Conservation (phyloP, 2,888 invertebrate species). For the Oligia latruncula region DNA sequence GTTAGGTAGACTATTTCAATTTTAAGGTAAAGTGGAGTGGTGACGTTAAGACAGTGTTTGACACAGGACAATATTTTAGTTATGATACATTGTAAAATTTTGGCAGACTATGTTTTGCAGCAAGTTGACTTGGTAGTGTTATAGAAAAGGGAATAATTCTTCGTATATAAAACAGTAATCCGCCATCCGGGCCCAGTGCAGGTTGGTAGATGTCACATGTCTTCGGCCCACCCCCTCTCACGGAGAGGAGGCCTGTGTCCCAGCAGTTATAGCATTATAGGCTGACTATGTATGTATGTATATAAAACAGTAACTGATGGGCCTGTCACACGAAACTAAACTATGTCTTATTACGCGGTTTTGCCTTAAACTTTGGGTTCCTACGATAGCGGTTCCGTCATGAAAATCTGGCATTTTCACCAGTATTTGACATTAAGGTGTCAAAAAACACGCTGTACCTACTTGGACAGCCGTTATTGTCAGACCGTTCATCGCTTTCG, state of each 20-base stretch:
- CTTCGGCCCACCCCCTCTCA: too few relatives aligned
- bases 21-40: slow-evolving; percentile 52
- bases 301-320: neutral
- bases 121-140: neutral
- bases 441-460: neutral
- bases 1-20: slow-evolving; percentile 75
- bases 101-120: slow-evolving; percentile 6
- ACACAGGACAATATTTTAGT: slow-evolving; percentile 40
- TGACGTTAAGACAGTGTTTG: slow-evolving; percentile 46
- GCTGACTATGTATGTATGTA: too few relatives aligned
- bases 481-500: too few relatives aligned
- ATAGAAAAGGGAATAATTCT: slow-evolving; percentile 12
- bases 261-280: too few relatives aligned
- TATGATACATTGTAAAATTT: slow-evolving; percentile 8
- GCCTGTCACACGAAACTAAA: neutral
- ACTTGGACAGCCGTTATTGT: too few relatives aligned
- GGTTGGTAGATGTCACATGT: too few relatives aligned
- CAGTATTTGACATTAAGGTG: neutral
- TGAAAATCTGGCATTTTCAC: neutral
- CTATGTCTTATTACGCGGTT: neutral
- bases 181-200: too few relatives aligned
- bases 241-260: too few relatives aligned
- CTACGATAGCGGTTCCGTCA: neutral
- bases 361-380: neutral
- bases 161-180: neutral